Evolutionary conservation across 1,140 invertebrate species (phyloP).

Genomic region (Papilio glaucus): DNA sequence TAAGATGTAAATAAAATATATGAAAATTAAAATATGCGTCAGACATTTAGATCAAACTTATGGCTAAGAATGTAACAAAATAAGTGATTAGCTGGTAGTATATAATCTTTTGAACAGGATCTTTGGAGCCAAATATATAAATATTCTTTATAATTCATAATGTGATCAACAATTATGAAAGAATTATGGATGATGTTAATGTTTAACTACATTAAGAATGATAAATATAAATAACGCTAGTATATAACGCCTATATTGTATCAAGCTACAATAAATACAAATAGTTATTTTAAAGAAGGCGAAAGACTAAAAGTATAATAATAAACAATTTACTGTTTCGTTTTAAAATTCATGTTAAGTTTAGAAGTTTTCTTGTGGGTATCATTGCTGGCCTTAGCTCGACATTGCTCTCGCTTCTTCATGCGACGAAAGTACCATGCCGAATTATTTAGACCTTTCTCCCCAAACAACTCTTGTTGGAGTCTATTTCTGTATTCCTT

Average conservation of each 20-base stretch:
- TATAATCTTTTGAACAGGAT: background rate
- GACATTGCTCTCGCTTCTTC: slow-evolving; percentile 72
- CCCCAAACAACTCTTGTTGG: slow-evolving; percentile 64
- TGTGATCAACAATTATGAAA: no score
- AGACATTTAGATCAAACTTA: background rate
- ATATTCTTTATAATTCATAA: background rate
- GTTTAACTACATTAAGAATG: background rate
- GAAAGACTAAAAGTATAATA: background rate
- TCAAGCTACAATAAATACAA: background rate
- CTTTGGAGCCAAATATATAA: background rate
- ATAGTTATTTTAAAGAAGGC: background rate
- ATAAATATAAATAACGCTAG: background rate
- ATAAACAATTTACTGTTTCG: slow-evolving; percentile 54
- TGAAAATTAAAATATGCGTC: background rate
- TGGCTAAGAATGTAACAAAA: background rate
- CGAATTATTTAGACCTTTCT: slow-evolving; percentile 58
- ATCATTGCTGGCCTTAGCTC: slow-evolving; percentile 55
- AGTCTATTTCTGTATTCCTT: slow-evolving; percentile 65
- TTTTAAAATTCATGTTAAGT: slow-evolving; percentile 61
- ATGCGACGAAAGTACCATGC: slow-evolving; percentile 78
- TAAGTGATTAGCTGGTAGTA: background rate
- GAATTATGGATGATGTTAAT: no score
- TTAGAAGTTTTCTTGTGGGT: slow-evolving; percentile 49
- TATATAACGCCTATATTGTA: slow-evolving; percentile 1
- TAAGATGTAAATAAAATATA: slow-evolving; percentile 41